Evolutionary conservation across 1,140 invertebrate genomes (phyloP), one percentile per base, ranked within the genome.

Genomic region (Triops longicaudatus): DNA sequence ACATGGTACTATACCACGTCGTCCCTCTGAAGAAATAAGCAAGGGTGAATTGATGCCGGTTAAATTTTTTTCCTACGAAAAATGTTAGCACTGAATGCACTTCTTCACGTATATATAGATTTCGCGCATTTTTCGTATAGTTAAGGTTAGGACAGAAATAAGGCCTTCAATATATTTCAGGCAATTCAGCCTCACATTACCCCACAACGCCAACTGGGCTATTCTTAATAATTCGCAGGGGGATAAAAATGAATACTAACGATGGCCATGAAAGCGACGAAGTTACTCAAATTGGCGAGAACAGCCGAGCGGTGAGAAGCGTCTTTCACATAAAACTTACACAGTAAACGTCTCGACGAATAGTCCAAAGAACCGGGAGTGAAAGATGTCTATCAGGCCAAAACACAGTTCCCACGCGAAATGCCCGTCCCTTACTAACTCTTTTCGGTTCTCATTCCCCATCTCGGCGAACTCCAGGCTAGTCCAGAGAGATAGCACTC

Each of bases 341-440:
- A 22, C 50, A 63, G 22, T 63, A 63, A 63, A 63, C 50, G 50
- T 63, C 50, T 63, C 22, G 50, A 37, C 22, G 50, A 63, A 17
- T 63, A 63, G 50, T 22, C 50, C 50, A 22, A 63, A 63, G 17
- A 6, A 63, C 50, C 50, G 50, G 14, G 50, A 63, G 50, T 14
- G 22, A 9, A 63, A 63, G 50, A 63, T 63, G 50, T 63, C 50
- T 63, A 63, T 63, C 50, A 63, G 17, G 50, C 50, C 17, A 63
- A 5, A 63, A 63, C 50, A 63, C n/a, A 63, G 10, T 63, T 63
- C 50, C 50, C 50, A 5, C 17, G 5, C 50, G 50, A 63, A 63
- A n/a, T 63, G 50, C 50, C 22, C 50, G 50, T 63, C 50, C 50
- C 50, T 63, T 63, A 63, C 50, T 63, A 63, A 63, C 50, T 63